Evolutionary conservation across 2,797 vertebrate genomes (phyloP).

Genomic region (Hydrocynus forskahlii): DNA sequence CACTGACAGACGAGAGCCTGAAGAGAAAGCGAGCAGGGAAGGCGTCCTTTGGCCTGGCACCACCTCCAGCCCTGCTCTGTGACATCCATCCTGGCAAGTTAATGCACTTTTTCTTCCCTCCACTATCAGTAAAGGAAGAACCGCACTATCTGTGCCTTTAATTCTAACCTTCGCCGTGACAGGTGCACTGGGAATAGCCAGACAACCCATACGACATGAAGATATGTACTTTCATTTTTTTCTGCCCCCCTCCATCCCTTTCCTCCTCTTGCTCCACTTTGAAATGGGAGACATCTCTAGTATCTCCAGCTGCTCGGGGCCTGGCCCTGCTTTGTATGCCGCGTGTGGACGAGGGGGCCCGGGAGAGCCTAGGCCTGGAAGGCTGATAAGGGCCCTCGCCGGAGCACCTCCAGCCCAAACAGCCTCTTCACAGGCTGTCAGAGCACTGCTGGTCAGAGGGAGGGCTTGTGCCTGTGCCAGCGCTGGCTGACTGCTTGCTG

Average conservation of each 20-base stretch:
- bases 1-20: constrained; percentile 41
- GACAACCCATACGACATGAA: constrained; percentile 80
- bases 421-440: constrained; percentile 84
- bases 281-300: constrained; percentile 84
- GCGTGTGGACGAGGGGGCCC: constrained; percentile 62
- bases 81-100: constrained; percentile 50
- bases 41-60: constrained; percentile 40
- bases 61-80: constrained; percentile 40
- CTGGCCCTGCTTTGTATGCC: constrained; percentile 81
- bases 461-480: constrained; percentile 76
- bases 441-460: constrained; percentile 78
- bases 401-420: constrained; percentile 77
- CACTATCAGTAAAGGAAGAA: constrained; percentile 55
- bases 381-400: constrained; percentile 80
- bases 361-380: constrained; percentile 70
- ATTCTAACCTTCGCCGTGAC: constrained; percentile 82
- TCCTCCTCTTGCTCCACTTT: constrained; percentile 67
- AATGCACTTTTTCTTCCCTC: constrained; percentile 57
- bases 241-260: constrained; percentile 11
- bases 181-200: constrained; percentile 81
- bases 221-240: constrained; percentile 76
- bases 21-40: constrained; percentile 23
- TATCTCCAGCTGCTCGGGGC: constrained; percentile 82
- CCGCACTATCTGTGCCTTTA: constrained; percentile 54
- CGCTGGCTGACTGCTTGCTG: constrained; percentile 74